Evolutionary conservation across 2,113 vertebrate species (phyloP), one percentile per base, ranked within the genome.

Genomic region (Conger conger): DNA sequence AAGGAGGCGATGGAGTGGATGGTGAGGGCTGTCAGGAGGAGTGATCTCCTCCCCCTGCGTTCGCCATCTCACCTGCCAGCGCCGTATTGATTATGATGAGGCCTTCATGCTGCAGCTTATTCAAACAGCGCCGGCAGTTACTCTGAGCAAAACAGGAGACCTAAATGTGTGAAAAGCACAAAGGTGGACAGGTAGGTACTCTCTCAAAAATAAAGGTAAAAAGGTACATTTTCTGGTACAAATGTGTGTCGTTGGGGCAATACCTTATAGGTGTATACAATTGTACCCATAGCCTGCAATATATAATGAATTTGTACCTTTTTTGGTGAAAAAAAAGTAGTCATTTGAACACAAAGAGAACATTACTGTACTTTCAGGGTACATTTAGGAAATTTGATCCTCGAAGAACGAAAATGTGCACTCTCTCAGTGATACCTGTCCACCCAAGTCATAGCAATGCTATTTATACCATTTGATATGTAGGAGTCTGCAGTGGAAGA

Each of bases 51-150:
- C 88, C 81, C 90, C 91, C 91, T 91, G 88, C 76, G 18, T 33
- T 8, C 53, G 60, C 68, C 88, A 89, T 88, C 91, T 85, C 81
- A 87, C 86, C 79, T 37, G 87, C 91, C 84, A 86, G 88, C 87
- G 89, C 87, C 79, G 89, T 92, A 94, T 94, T 90, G 93, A 94
- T 94, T 92, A 92, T 86, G 90, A 93, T 92, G 90, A 91, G 90
- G 88, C 91, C 84, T 86, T 88, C 90, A 92, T 88, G 89, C 92
- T 91, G 90, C 88, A 84, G 88, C 87, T 91, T 94, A 93, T 92
- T 94, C 92, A 91, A 93, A 91, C 94, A 94, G 93, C 89, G 92
- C 92, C 89, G 60, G 89, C 87, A 90, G 90, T 89, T 89, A 86
- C 86, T 1, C 78, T 86, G 86, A 30, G 80, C n/a, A 82, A 87